Percentiles rank a stretch among this genome's conserved stretches.
Evolutionary conservation across 2,113 vertebrate species (phyloP).

Genomic region (Pyxicephalus adspersus): DNA sequence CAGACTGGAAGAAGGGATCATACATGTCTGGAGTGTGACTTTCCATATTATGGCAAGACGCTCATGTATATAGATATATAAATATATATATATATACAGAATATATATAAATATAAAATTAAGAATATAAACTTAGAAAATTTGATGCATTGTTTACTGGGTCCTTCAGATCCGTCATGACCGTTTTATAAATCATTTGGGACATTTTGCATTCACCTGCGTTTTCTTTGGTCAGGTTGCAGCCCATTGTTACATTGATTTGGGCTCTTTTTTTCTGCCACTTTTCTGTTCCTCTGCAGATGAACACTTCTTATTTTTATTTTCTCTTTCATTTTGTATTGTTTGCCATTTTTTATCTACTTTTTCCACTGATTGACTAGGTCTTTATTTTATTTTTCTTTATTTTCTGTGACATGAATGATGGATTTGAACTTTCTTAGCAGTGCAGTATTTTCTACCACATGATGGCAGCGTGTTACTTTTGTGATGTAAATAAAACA

Average conservation of each 20-base stretch:
- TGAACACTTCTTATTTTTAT: slow-evolving; percentile 61
- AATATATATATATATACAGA: slow-evolving; percentile 42
- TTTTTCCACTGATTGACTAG: slow-evolving; percentile 66
- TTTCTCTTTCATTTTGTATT: slow-evolving; percentile 58
- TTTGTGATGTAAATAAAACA: slow-evolving; percentile 86
- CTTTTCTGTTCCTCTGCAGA: slow-evolving; percentile 68
- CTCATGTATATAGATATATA: slow-evolving; percentile 34
- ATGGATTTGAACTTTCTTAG: slow-evolving; percentile 74
- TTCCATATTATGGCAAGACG: slow-evolving; percentile 31
- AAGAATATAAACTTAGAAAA: slow-evolving; percentile 12
- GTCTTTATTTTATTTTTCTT: slow-evolving; percentile 53
- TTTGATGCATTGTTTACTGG: slow-evolving; percentile 43
- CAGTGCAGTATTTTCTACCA: slow-evolving; percentile 80
- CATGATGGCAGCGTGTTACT: slow-evolving; percentile 79
- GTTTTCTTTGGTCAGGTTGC: slow-evolving; percentile 6
- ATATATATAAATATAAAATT: slow-evolving; percentile 49
- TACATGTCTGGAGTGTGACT: slow-evolving; percentile 35
- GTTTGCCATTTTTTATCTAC: slow-evolving; percentile 41
- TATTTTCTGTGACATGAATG: slow-evolving; percentile 71
- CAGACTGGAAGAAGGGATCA: slow-evolving; percentile 31
- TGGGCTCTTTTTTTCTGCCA: slow-evolving; percentile 61
- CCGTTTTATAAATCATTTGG: slow-evolving; percentile 44
- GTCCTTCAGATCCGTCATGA: slow-evolving; percentile 39
- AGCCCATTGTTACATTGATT: slow-evolving; percentile 32
- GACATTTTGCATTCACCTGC: slow-evolving; percentile 47